phyloP scores from a whole-genome alignment of 2,888 invertebrate genomes.

The Thereva nobilitata region DNA sequence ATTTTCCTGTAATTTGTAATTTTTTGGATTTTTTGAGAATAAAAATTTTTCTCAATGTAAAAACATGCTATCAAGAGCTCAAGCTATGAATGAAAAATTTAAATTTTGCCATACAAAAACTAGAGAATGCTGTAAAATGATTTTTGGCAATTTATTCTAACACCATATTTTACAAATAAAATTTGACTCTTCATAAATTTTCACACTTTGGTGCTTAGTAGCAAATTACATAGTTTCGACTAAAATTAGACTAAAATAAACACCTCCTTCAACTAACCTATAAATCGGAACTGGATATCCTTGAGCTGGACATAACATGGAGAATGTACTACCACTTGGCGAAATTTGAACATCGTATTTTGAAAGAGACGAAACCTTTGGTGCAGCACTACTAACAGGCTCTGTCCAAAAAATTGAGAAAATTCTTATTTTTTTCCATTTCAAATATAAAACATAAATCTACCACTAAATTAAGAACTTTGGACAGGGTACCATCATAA shows the following conservation, averaged over 20 bases:
- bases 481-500: too few species aligned
- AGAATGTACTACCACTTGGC: constrained; percentile 46
- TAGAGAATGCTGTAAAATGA: too few species aligned
- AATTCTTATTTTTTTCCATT: neutral
- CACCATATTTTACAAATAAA: too few species aligned
- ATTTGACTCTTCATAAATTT: too few species aligned
- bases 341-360: constrained; percentile 55
- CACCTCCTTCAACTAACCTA: constrained; percentile 56
- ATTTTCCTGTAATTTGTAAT: neutral
- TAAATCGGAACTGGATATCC: constrained; percentile 62
- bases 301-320: constrained; percentile 61
- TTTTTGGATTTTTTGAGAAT: neutral
- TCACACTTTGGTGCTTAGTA: too few species aligned
- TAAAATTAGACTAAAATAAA: too few species aligned
- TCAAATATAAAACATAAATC: too few species aligned
- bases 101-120: too few species aligned
- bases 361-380: constrained; percentile 65
- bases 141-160: too few species aligned
- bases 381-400: constrained; percentile 71
- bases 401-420: constrained; percentile 58
- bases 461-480: too few species aligned
- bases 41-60: neutral
- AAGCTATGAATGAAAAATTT: too few species aligned
- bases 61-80: neutral
- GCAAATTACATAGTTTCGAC: too few species aligned